Percentiles rank a stretch among this genome's conserved stretches.
Evolutionary conservation across 2,797 vertebrate genomes (phyloP).

Genomic region (Sebastes iracundus): DNA sequence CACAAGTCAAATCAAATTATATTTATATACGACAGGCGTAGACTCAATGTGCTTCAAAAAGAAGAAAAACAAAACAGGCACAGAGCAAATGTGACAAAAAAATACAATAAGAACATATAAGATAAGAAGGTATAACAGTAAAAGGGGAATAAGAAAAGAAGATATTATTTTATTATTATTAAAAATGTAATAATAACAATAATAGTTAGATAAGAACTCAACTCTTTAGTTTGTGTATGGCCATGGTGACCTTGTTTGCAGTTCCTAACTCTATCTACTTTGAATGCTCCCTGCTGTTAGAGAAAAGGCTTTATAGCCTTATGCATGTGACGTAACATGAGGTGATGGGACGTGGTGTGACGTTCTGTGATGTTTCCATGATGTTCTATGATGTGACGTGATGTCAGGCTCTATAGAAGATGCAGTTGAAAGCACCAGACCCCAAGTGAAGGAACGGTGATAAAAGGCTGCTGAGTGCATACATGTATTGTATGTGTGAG

Average conservation of each 20-base stretch:
- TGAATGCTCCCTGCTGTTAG: not conserved
- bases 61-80: no score
- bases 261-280: not conserved
- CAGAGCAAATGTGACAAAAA: no score
- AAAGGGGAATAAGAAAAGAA: no score
- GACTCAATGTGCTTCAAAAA: no score
- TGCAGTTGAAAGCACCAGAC: not conserved
- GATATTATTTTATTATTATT: no score
- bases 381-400: not conserved
- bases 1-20: no score
- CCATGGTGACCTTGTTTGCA: not conserved
- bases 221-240: not conserved
- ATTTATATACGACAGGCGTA: no score
- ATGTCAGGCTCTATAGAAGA: not conserved
- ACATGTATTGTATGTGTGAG: not conserved
- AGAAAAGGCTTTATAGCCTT: not conserved
- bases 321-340: not conserved
- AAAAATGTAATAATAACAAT: no score
- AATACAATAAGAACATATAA: no score
- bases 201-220: no score
- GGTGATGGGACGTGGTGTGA: not conserved
- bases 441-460: not conserved
- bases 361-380: not conserved
- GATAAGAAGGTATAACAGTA: no score
- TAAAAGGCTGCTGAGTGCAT: conserved; percentile 14